Percentiles rank a stretch among this genome's conserved stretches.
Conservation (phyloP, 2,113 vertebrate species). For the Felis chaus region DNA sequence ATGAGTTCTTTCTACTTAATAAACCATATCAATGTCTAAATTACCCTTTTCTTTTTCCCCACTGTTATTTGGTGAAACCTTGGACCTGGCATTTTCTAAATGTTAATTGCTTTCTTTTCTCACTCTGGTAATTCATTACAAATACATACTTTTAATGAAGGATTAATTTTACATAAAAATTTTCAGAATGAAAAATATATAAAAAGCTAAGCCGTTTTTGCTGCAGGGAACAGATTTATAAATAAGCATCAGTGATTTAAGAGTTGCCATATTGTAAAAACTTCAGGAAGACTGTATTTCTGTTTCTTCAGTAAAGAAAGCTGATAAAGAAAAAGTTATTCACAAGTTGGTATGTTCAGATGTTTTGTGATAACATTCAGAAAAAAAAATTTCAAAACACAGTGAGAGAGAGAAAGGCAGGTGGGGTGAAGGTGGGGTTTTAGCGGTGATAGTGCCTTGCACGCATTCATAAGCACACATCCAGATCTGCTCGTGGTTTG, state of each 20-base stretch:
- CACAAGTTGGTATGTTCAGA: constrained; percentile 15
- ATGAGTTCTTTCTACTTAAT: constrained; percentile 58
- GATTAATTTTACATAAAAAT: constrained; percentile 75
- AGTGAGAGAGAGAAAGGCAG: background rate
- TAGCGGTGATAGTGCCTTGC: background rate
- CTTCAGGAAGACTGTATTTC: constrained; percentile 60
- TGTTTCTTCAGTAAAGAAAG: constrained; percentile 44
- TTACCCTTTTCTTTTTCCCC: constrained; percentile 37
- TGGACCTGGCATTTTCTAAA: constrained; percentile 74
- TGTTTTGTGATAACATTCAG: constrained; percentile 55
- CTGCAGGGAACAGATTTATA: constrained; percentile 55
- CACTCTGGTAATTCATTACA: constrained; percentile 65
- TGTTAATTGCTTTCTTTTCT: constrained; percentile 72
- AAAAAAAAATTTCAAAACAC: background rate
- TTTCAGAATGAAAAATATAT: constrained; percentile 69
- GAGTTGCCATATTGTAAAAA: constrained; percentile 56
- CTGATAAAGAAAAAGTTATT: constrained; percentile 31
- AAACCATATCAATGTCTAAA: constrained; percentile 70
- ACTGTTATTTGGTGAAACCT: constrained; percentile 65
- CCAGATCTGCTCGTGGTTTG: background rate
- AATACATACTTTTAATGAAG: constrained; percentile 50
- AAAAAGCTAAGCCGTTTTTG: constrained; percentile 57
- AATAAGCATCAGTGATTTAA: constrained; percentile 58
- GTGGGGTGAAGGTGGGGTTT: background rate
- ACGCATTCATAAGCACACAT: background rate